These are phyloP conservation scores for Cyphomyrus discorhynchus DNA, from an alignment of 2,113 vertebrate genomes.

Conservation along the genomic window DNA sequence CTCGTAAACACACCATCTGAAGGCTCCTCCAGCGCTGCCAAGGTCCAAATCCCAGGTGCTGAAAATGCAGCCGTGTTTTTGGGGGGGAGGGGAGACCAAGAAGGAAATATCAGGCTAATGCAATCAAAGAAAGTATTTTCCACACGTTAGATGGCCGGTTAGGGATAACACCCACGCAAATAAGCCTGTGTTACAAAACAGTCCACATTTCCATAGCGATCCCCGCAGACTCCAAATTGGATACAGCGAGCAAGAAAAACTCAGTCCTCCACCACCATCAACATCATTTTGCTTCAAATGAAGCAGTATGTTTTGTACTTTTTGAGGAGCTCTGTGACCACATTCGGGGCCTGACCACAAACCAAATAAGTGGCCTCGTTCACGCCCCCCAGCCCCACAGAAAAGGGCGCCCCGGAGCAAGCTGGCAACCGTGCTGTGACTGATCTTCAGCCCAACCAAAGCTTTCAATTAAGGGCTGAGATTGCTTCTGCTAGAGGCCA, in stretches of 20 bases:
- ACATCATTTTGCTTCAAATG: neutral
- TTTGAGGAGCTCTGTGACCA: neutral
- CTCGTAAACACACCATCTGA: neutral
- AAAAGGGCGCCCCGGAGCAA: neutral
- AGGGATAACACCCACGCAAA: neutral
- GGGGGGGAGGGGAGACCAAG: neutral
- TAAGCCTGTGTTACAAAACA: neutral
- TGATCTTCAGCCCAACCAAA: neutral
- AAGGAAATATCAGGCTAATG: conserved; percentile 1
- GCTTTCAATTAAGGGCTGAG: neutral
- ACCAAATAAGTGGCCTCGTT: neutral
- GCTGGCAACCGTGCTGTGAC: neutral
- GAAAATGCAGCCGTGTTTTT: neutral
- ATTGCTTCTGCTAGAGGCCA: neutral
- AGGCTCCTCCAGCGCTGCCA: no score
- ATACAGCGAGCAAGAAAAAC: neutral
- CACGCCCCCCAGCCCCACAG: neutral
- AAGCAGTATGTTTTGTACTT: neutral
- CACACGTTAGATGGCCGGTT: conserved; percentile 2
- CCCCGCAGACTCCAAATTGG: neutral
- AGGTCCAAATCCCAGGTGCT: neutral
- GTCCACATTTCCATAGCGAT: neutral
- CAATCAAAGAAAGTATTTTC: conserved; percentile 9
- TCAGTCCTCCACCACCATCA: neutral
- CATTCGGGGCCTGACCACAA: neutral